Conservation (phyloP, 2,113 vertebrate genomes). For the Nothobranchius furzeri region DNA sequence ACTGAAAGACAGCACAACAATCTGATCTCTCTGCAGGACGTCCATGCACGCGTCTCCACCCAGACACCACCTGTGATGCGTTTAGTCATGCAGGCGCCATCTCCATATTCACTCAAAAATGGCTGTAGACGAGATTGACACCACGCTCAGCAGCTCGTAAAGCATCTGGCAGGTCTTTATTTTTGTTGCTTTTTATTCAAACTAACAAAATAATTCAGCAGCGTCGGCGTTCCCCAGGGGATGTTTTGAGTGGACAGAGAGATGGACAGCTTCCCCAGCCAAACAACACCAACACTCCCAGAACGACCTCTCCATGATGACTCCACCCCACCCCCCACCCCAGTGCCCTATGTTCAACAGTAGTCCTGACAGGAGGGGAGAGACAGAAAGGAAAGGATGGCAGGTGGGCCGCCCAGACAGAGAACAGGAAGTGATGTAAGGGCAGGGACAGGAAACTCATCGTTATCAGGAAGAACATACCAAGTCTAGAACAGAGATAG, state of each 20-base stretch:
- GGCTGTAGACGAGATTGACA: constrained; percentile 13
- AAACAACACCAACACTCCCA: constrained; percentile 48
- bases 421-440: constrained; percentile 81
- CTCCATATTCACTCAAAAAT: constrained; percentile 62
- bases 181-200: background rate
- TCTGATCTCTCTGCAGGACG: constrained; percentile 35
- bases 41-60: constrained; percentile 55
- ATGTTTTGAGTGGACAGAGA: constrained; percentile 69
- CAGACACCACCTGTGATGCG: constrained; percentile 37
- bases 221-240: constrained; percentile 9
- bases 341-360: constrained; percentile 35
- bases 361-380: constrained; percentile 57
- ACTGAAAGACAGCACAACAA: constrained; percentile 26
- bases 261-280: constrained; percentile 46
- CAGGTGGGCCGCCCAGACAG: constrained; percentile 65
- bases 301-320: constrained; percentile 28
- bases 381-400: constrained; percentile 66
- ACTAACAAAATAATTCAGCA: background rate
- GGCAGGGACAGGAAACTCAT: constrained; percentile 73
- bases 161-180: background rate
- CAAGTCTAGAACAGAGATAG: constrained; percentile 99
- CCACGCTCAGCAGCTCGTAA: background rate
- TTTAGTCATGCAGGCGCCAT: constrained; percentile 63
- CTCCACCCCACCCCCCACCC: constrained; percentile 29
- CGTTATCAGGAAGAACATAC: constrained; percentile 89